Conservation (phyloP, 2,797 vertebrate species). For the Gallinago stenura region DNA sequence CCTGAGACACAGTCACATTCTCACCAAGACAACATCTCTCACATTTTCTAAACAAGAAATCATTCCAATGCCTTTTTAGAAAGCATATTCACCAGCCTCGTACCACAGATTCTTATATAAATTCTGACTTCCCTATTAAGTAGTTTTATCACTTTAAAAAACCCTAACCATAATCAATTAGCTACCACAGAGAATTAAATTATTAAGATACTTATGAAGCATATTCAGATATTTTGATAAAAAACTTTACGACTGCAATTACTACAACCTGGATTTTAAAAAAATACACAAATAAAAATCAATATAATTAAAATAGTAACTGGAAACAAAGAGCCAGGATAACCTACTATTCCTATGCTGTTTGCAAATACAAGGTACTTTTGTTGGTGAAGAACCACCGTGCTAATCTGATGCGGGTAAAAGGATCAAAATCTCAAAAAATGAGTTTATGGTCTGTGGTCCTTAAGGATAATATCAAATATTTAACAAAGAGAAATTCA, state of each 20-base stretch:
- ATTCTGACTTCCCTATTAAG: neutral
- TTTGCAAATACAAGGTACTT: neutral
- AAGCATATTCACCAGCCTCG: neutral
- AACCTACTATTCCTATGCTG: neutral
- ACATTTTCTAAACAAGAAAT: neutral
- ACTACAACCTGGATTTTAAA: neutral
- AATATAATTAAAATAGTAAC: neutral
- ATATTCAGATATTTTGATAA: neutral
- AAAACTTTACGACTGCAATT: neutral
- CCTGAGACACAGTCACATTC: neutral
- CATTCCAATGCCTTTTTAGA: neutral
- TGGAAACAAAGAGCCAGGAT: neutral
- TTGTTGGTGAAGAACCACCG: neutral
- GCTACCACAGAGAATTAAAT: neutral
- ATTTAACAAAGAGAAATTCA: neutral
- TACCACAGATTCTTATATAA: neutral
- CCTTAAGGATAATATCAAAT: neutral
- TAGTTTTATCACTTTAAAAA: conserved; percentile 2
- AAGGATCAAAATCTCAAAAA: neutral
- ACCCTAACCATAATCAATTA: neutral
- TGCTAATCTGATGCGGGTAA: neutral
- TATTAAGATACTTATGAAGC: neutral
- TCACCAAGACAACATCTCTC: neutral
- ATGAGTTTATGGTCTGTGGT: neutral
- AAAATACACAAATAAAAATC: neutral